Evolutionary conservation across 2,113 vertebrate genomes (phyloP).

Genomic region (Hippopotamus amphibius): DNA sequence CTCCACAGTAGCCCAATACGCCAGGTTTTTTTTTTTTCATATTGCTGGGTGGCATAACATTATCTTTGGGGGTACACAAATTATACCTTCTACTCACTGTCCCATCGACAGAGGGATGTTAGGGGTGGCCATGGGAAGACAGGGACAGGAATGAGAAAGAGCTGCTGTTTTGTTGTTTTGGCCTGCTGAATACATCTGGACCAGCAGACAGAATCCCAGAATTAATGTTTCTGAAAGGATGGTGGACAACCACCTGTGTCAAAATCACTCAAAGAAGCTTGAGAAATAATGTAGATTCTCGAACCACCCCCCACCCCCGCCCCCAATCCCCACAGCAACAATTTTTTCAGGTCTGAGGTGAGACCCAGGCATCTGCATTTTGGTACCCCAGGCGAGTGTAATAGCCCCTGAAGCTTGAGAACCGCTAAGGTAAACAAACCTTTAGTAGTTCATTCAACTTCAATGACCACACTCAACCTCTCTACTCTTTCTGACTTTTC

Average conservation of each 20-base stretch:
- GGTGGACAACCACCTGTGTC: background rate
- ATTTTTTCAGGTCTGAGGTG: background rate
- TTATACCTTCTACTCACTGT: background rate
- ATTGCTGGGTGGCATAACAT: background rate
- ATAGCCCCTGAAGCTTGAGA: background rate
- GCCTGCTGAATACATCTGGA: background rate
- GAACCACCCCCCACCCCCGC: background rate
- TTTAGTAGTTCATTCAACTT: background rate
- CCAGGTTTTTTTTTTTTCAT: background rate
- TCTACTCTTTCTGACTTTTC: slow-evolving; percentile 16
- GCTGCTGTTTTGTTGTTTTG: background rate
- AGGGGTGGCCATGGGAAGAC: background rate
- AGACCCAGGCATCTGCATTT: background rate
- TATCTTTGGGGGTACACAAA: background rate
- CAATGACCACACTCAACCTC: background rate
- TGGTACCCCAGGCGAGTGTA: background rate
- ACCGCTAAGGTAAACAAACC: background rate
- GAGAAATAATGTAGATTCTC: background rate
- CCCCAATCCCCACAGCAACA: background rate
- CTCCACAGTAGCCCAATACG: background rate
- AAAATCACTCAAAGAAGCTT: background rate
- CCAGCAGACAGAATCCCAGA: background rate
- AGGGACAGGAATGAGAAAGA: background rate
- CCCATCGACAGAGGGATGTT: background rate
- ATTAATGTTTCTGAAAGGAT: background rate